Evolutionary conservation across 2,113 vertebrate species (phyloP), one percentile per base, ranked within the genome.

Genomic region (Pseudorectes ferrugineus): DNA sequence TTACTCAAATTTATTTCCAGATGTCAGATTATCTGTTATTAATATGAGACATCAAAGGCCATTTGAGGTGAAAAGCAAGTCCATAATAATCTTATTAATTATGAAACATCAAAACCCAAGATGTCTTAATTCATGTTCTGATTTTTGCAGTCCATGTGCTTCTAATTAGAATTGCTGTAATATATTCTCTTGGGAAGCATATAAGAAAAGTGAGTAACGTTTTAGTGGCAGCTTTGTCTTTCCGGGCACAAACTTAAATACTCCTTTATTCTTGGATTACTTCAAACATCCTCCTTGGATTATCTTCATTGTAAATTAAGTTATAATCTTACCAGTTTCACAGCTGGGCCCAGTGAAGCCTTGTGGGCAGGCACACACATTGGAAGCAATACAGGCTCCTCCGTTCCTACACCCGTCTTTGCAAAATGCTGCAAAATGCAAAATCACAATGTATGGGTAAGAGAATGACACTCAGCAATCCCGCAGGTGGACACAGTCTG

Each of bases 261-360:
- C 89, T 83, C 38, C 74, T 96, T 94, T 93, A 57, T 83, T 97
- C 85, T 75, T 93, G 76, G 72, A 85, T 96, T 93, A 96, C 71
- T 88, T 89, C 59, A 94, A 62, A 73, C 31, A 90, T 65, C 66
- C 42, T 74, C 12, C 4, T 80, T 92, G 86, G 91, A 95, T 84
- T 88, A 91, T 43, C 35, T 93, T 94, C 43, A 85, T 54, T 1
- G 4, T 77, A 90, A 95, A 97, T 57, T 35, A 79, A 86, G 58
- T 66, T 59, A 65, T 55, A 88, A 66, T 88, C 98, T 98, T 98
- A 99, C 99, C 99, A 85, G 98, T 99, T 97, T 99, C 99, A 89
- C 99, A 99, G 95, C 98, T 98, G 96, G 97, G 98, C 28, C 99
- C 99, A 4, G 99, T 99, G 95, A 99, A 99, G 82, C 99, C 99